Base-by-base conservation (phyloP, 2,113 vertebrate species). In the Vicugna pacos region DNA sequence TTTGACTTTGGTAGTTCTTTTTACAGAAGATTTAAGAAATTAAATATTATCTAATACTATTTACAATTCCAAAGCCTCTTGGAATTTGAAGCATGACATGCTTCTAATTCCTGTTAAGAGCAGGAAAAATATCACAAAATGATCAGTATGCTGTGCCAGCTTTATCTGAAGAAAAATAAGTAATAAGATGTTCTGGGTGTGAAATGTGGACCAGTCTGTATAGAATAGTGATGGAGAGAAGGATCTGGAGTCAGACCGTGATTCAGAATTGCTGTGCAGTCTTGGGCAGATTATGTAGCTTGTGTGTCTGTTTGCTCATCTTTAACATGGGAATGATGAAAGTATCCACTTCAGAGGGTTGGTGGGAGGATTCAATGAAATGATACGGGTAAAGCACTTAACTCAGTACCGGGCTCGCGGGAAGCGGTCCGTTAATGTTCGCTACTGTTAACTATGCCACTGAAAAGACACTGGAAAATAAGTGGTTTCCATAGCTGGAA, bases 11-110 rank as follows among this genome's bases (percentile, higher is more conserved):
- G 14, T 79, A 14, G 38, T 91, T 98, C 97, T 97, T 97, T 96
- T 97, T 91, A 95, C 95, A 81, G 96, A 96, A 97, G 96, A 93
- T 96, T 81, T 84, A 89, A 93, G 77, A 87, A 91, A 85, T 32
- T 20, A 85, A 64, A 58, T 69, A 85, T 75, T 73, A 89, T 79
- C 93, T 79, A 91, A 87, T 84, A 69, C 7, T 56, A 9, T 94
- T 82, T 94, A 62, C 62, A 42, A 42, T 42, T 42, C 38, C 38
- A 97, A 96, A 76, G 28, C n/a, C 65, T 94, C 79, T 87, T 80
- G 17, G 76, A 82, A 81, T 94, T 81, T 93, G 75, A 94, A 96
- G 95, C 69, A 64, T 89, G 94, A 62, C 70, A 6, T 89, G 52
- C 24, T 90, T 80, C 77, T 48, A 65, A 86, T 70, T n/a, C 77